Evolutionary conservation across 2,797 vertebrate genomes (phyloP).

Genomic region (Picus viridis): DNA sequence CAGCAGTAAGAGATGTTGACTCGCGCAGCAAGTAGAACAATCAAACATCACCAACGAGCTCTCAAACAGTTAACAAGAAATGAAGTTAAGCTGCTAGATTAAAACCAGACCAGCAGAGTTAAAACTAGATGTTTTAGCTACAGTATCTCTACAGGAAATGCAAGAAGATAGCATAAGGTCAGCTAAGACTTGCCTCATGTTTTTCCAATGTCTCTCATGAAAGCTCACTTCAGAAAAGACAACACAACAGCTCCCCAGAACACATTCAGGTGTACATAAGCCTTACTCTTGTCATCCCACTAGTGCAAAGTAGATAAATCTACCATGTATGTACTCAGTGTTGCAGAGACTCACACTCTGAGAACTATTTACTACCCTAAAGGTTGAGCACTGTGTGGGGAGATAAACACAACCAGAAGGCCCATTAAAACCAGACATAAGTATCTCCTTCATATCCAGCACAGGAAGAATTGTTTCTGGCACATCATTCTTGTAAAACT

Average conservation of each 20-base stretch:
- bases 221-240: not conserved
- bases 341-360: not conserved
- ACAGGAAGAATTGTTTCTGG: not conserved
- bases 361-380: not conserved
- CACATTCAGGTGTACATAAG: fast-evolving
- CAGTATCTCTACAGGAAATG: not conserved
- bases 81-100: not conserved
- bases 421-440: not conserved
- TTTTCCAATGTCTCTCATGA: not conserved
- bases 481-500: not conserved
- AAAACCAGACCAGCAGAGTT: not conserved
- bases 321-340: not conserved
- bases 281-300: not conserved
- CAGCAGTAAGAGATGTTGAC: not conserved
- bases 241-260: not conserved
- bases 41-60: not conserved
- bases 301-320: not conserved
- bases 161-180: not conserved
- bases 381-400: not conserved
- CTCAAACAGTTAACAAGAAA: not conserved
- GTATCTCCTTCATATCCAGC: not conserved
- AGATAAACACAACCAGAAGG: not conserved
- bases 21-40: not conserved
- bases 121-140: not conserved
- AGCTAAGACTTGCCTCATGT: not conserved